Base-by-base conservation (phyloP, 2,797 vertebrate species). In the Onychomys arenicola region DNA sequence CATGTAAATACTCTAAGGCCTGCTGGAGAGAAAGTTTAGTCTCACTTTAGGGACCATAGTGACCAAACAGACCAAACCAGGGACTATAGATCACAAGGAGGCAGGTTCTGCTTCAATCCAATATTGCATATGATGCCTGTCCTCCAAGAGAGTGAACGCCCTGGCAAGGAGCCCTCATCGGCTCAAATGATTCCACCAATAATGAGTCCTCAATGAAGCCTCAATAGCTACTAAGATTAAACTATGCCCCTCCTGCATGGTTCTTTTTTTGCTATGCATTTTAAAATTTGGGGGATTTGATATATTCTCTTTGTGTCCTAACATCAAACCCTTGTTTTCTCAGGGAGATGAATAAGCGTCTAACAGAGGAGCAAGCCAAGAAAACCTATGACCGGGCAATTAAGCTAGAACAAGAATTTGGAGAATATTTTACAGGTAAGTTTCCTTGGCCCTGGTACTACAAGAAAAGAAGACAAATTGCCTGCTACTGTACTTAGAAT, bases 371-470 rank as follows among this genome's bases (percentile, higher is more conserved):
- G 80, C 99, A 99, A 99, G 99, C 99, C 34, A 99, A 98, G 98
- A 99, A 99, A 98, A 99, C 99, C 0, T 99, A 99, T 0, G 99
- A 99, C 96, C 99, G 99, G 98, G 99, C 99, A 85, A 98, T 99
- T 99, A 99, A 99, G 98, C 98, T 99, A 98, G 99, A 99, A 98
- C 99, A 99, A 99, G 99, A 99, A 99, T 99, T 99, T 98, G 99
- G 99, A 94, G 99, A 99, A 98, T 99, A 99, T 99, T 99, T 99
- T 98, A 99, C 99, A 99, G 99, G 99, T 99, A 99, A 95, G 95
- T 55, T 71, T 57, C 55, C 55, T 59, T 65, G 27, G 46, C 17
- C 23, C 77, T 76, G 9, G 11, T 55, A 78, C 76, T 52, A 4
- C 73, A 9, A 94, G 63, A 77, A 96, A 92, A 29, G 29, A 46